Evolutionary conservation across 2,888 invertebrate species (phyloP).

Genomic region (Monoplex corrugatus): DNA sequence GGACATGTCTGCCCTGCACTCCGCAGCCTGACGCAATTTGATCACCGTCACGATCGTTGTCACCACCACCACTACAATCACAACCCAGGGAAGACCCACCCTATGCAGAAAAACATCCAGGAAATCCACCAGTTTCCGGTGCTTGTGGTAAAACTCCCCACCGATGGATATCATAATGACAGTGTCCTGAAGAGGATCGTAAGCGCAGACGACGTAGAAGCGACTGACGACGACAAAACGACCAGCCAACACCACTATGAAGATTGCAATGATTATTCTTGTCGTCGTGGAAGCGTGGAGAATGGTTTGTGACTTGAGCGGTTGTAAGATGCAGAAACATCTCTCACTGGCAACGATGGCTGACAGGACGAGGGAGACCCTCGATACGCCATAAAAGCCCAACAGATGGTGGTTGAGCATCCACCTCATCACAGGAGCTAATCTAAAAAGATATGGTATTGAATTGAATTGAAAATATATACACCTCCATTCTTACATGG

Average conservation of each 20-base stretch:
- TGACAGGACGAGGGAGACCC: background rate
- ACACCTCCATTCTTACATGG: too few relatives aligned
- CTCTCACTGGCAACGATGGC: constrained; percentile 15
- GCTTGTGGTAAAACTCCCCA: background rate
- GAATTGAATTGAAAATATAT: too few relatives aligned
- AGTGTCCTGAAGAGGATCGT: background rate
- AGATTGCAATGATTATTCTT: background rate
- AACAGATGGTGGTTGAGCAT: constrained; percentile 6
- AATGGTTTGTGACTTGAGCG: background rate
- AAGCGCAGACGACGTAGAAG: constrained; percentile 6
- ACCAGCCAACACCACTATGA: background rate
- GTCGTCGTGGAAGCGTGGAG: background rate
- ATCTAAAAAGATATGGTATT: too few relatives aligned
- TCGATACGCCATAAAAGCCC: background rate
- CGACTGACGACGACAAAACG: background rate
- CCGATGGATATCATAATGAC: background rate
- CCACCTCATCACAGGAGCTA: background rate
- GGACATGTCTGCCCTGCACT: background rate
- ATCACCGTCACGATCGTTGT: background rate
- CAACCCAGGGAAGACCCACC: background rate
- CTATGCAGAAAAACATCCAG: background rate
- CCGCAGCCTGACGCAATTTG: background rate
- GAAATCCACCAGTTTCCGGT: background rate
- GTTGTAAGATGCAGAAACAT: background rate
- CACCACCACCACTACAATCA: background rate